Evolutionary conservation across 2,113 vertebrate genomes (phyloP).

Genomic region (Aramus guarauna): DNA sequence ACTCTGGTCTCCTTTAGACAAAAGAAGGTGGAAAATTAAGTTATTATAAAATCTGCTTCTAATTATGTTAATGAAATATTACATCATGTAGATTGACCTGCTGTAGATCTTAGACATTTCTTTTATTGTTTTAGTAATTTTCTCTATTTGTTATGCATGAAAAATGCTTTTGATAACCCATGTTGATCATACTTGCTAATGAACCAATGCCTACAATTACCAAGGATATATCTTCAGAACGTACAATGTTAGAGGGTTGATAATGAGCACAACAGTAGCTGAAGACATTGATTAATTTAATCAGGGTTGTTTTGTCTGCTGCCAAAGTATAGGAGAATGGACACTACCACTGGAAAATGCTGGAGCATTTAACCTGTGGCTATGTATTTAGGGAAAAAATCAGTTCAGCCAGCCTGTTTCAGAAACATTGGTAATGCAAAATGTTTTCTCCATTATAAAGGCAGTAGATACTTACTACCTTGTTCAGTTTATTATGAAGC

Average conservation of each 20-base stretch:
- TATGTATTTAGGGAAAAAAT: neutral
- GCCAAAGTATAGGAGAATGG: neutral
- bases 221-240: neutral
- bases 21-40: neutral
- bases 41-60: neutral
- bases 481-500: conserved; percentile 49
- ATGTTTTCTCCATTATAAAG: neutral
- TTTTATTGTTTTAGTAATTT: conserved; percentile 43
- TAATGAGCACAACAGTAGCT: neutral
- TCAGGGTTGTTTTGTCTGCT: neutral
- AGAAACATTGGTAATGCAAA: neutral
- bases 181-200: neutral
- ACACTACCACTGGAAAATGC: neutral
- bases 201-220: neutral
- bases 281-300: conserved; percentile 1
- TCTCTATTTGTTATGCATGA: neutral
- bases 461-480: conserved; percentile 34
- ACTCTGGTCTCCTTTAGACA: neutral
- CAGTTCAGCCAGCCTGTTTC: neutral
- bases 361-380: neutral
- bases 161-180: neutral
- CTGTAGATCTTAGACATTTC: neutral
- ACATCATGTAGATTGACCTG: neutral
- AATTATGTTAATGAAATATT: conserved; percentile 15
- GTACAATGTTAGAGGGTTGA: neutral